Evolutionary conservation across 2,113 vertebrate genomes (phyloP).

Genomic region (Neoarius graeffei): DNA sequence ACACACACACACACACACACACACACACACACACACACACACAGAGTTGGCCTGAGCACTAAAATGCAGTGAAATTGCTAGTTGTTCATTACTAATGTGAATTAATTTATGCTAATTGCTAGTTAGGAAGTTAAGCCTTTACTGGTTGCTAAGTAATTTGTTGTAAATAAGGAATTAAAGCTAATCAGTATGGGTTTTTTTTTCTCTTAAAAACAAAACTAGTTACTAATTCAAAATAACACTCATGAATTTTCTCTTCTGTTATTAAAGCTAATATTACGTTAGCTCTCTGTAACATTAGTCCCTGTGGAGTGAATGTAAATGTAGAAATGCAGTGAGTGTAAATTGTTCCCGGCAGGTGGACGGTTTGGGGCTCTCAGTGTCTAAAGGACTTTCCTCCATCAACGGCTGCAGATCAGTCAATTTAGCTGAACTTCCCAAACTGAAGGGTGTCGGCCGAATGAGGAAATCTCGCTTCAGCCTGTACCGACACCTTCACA

Average conservation of each 20-base stretch:
- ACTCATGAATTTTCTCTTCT: neutral
- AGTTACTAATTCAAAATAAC: neutral
- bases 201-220: neutral
- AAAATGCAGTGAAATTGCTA: neutral
- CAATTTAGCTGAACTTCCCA: conserved; percentile 72
- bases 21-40: neutral
- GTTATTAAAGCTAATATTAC: neutral
- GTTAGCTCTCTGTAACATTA: neutral
- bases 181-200: neutral
- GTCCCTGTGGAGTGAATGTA: neutral
- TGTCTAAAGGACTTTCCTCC: conserved; percentile 15
- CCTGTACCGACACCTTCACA: conserved; percentile 85
- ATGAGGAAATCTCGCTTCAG: conserved; percentile 81
- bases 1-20: neutral
- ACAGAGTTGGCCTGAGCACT: neutral
- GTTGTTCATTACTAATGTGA: conserved; percentile 12
- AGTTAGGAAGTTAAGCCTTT: neutral
- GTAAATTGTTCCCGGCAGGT: neutral
- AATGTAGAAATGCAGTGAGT: neutral
- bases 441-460: conserved; percentile 85
- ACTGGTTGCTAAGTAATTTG: neutral
- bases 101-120: neutral
- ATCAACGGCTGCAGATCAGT: conserved; percentile 51
- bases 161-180: neutral
- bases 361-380: neutral